Conservation (phyloP, 1,140 invertebrate species). For the Stratiolaelaps scimitus region DNA sequence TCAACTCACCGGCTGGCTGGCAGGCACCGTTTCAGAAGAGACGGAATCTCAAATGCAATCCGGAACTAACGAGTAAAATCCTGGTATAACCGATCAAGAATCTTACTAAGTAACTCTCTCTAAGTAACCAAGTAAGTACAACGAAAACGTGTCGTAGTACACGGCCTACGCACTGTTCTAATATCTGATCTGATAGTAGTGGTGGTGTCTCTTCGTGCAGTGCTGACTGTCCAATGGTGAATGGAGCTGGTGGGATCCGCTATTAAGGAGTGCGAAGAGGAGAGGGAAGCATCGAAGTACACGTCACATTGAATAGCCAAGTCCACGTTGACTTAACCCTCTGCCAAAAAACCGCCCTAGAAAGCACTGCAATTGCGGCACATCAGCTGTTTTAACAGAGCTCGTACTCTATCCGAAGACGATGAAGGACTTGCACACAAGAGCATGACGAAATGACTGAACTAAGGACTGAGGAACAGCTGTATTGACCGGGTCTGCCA, state of each 20-base stretch:
- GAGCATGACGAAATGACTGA: background rate
- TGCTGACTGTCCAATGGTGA: constrained; percentile 1
- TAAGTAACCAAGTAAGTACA: too few species aligned
- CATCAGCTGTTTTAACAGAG: background rate
- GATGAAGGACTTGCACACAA: background rate
- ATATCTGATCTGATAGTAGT: background rate
- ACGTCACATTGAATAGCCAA: constrained; percentile 22
- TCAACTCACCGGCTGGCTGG: too few species aligned
- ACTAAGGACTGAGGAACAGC: background rate
- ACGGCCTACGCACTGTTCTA: background rate
- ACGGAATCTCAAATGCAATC: too few species aligned
- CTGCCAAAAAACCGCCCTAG: background rate
- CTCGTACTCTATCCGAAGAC: background rate
- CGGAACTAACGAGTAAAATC: too few species aligned
- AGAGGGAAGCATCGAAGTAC: constrained; percentile 25
- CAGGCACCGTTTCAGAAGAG: too few species aligned
- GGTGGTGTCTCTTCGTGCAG: background rate
- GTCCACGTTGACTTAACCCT: constrained; percentile 19
- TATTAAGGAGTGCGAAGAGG: background rate
- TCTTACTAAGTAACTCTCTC: too few species aligned
- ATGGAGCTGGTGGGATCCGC: background rate
- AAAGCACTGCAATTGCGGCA: background rate
- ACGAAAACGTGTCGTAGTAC: background rate
- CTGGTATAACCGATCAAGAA: too few species aligned
- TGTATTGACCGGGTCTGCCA: background rate